Conservation (phyloP, 2,797 vertebrate genomes). For the Oreortyx pictus region DNA sequence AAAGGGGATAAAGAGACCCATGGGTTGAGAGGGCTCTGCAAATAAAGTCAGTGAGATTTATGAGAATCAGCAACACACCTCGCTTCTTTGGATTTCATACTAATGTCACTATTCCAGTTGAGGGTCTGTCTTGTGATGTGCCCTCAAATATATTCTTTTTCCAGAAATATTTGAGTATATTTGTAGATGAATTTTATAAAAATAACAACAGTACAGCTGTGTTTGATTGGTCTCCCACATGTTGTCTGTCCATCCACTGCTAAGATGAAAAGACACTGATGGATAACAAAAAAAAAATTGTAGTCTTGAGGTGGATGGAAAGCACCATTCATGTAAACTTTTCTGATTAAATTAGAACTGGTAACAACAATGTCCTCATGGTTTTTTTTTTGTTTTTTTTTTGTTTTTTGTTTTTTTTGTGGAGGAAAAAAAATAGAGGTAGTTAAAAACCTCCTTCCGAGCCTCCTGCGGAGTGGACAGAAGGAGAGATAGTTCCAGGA, state of each 20-base stretch:
- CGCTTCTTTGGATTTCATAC: neutral
- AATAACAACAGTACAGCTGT: neutral
- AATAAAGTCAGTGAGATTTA: neutral
- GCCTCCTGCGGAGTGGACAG: neutral
- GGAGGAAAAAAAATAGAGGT: neutral
- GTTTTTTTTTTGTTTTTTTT: no score
- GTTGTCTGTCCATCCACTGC: neutral
- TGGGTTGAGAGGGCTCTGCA: neutral
- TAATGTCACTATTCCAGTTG: neutral
- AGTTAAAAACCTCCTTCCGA: neutral
- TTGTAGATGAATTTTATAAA: neutral
- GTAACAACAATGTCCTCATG: neutral
- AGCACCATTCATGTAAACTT: neutral
- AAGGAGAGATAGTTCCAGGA: neutral
- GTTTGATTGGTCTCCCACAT: neutral
- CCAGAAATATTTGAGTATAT: neutral
- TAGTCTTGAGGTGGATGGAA: neutral
- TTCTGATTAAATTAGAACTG: neutral
- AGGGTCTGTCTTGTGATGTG: neutral
- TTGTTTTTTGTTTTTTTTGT: no score
- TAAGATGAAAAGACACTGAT: neutral
- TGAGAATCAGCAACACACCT: neutral
- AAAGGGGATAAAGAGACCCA: neutral
- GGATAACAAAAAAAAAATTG: neutral
- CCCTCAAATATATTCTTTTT: neutral